phyloP scores from a whole-genome alignment of 2,113 vertebrate genomes.

The Chaetops frenatus region DNA sequence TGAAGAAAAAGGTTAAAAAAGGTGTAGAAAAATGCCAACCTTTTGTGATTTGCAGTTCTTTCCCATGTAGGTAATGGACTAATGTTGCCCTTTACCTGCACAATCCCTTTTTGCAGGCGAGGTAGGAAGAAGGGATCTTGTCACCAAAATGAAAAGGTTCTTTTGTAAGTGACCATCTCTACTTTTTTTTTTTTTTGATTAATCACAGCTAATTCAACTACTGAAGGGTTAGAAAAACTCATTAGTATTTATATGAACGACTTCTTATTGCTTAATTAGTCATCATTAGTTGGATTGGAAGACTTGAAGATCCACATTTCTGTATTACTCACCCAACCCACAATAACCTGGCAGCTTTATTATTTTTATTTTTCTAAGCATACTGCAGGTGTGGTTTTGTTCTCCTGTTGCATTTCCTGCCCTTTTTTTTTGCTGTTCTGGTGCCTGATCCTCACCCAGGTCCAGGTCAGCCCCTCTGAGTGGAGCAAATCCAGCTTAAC shows the following conservation, averaged over 20 bases:
- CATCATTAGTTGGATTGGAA: not conserved
- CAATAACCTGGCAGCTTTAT: not conserved
- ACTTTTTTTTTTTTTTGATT: not conserved
- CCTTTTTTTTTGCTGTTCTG: not conserved
- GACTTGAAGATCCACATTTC: not conserved
- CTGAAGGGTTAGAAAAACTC: not conserved
- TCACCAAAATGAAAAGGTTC: not conserved
- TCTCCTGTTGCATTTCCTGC: not conserved
- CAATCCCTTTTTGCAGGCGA: not conserved
- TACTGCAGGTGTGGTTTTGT: fast-evolving
- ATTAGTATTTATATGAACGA: not conserved
- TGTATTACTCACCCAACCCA: not conserved
- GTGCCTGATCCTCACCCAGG: not conserved
- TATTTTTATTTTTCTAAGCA: fast-evolving
- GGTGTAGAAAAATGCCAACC: not conserved
- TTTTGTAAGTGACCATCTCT: not conserved
- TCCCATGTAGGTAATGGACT: not conserved
- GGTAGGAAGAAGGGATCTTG: not conserved
- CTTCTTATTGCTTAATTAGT: not conserved
- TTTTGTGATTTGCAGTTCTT: not conserved
- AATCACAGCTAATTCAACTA: not conserved
- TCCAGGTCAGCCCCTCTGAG: not conserved
- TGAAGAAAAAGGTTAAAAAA: not conserved
- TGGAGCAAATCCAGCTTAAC: not conserved
- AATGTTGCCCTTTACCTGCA: not conserved